These are phyloP conservation scores for Mustelus asterias DNA, from an alignment of 2,113 vertebrate genomes.

Conservation along the genomic window DNA sequence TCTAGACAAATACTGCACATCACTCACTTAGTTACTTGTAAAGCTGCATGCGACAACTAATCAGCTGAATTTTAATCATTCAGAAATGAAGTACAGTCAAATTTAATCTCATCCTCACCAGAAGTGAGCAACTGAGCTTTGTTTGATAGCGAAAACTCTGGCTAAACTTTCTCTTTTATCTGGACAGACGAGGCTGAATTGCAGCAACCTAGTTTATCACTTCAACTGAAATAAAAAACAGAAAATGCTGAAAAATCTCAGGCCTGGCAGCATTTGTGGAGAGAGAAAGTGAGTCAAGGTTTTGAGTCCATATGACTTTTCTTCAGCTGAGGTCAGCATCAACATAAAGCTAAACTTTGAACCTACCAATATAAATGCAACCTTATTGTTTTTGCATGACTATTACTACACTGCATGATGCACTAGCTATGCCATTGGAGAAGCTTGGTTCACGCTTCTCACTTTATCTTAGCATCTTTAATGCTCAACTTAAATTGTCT, in stretches of 20 bases:
- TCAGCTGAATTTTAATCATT: background rate
- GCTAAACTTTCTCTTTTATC: background rate
- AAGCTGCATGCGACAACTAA: background rate
- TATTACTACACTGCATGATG: background rate
- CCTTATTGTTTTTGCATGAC: background rate
- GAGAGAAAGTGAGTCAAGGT: too few relatives aligned
- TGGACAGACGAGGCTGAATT: background rate
- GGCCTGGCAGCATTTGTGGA: too few relatives aligned
- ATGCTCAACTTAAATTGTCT: background rate
- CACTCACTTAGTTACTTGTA: background rate
- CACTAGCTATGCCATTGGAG: background rate
- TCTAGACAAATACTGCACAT: background rate
- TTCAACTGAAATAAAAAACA: background rate
- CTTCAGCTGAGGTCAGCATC: background rate
- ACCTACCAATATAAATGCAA: background rate
- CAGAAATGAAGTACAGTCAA: background rate
- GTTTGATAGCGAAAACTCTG: background rate
- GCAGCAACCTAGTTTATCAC: background rate
- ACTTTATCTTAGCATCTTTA: background rate
- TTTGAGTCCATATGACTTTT: too few relatives aligned
- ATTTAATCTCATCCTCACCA: background rate
- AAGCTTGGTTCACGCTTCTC: background rate
- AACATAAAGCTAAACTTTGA: background rate
- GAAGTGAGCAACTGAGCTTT: background rate
- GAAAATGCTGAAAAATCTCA: too few relatives aligned